Base-by-base conservation (phyloP, 2,888 invertebrate genomes). In the Eumacrocentrus americanus region DNA sequence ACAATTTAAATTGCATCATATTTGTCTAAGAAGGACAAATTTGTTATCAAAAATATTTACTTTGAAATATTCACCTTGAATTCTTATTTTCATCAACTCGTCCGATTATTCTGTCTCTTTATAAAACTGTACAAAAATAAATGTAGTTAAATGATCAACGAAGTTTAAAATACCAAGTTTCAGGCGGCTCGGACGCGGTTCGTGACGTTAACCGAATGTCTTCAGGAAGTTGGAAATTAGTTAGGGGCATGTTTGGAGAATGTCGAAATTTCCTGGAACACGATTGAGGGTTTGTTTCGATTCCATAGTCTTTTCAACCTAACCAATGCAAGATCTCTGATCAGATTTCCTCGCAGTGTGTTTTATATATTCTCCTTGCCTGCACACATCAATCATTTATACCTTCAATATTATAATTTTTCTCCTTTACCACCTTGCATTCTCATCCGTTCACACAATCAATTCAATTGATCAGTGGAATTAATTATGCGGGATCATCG, bases 401-500 rank as follows among this genome's bases (percentile, higher is more conserved):
- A 4, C 29, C 4, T 29, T 29, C 5, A 29, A 29, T 29, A 12
- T 42, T 44, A 25, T 29, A 54, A 54, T 54, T 25, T 40, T 29
- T 16, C 12, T 25, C n/a, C 1, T 14, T 16, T 37, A 34, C 29
- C 14, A 25, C 18, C 29, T 2, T 18, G 34, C 12, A 18, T 5
- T 11, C n/a, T n/a, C n/a, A n/a, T n/a, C n/a, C n/a, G n/a, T n/a
- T n/a, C n/a, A 18, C 34, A 56, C 56, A 38, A 50, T 50, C 38
- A 46, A 40, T 29, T 48, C 9, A 38, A 57, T 50, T 18, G 14
- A 40, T 56, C 44, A 14, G 6, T 5, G 18, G 9, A 37, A 57
- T 57, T 57, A 57, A 57, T 57, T 57, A 38, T 40, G 11, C 3
- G 14, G 38, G 40, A 50, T 57, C 37, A 57, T 48, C 38, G 12